phyloP scores from a whole-genome alignment of 2,888 invertebrate species.

The Lottia scabra region DNA sequence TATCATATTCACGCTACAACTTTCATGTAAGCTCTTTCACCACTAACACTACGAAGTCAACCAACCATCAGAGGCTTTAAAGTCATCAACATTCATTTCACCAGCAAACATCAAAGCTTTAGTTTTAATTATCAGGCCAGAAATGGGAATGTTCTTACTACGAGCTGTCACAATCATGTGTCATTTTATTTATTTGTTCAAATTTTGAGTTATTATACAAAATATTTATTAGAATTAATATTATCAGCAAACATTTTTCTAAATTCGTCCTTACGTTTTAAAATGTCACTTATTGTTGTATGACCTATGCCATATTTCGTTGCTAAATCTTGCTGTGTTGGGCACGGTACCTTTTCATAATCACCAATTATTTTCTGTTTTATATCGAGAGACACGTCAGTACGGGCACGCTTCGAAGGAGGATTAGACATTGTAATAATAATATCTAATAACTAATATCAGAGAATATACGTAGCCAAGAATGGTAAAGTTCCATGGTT shows the following conservation, averaged over 20 bases:
- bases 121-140: neutral
- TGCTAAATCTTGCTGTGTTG: neutral
- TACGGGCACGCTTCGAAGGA: too few species aligned
- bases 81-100: neutral
- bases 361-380: too few species aligned
- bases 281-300: neutral
- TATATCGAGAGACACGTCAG: too few species aligned
- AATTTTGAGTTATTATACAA: neutral
- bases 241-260: neutral
- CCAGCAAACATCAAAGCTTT: neutral
- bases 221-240: neutral
- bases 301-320: neutral
- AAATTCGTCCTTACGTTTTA: neutral
- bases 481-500: too few species aligned
- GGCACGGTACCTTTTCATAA: too few species aligned
- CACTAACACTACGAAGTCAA: too few species aligned
- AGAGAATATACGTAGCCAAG: too few species aligned
- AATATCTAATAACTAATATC: too few species aligned
- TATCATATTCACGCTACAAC: too few species aligned
- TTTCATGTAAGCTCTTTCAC: too few species aligned
- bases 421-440: too few species aligned
- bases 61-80: neutral
- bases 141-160: neutral
- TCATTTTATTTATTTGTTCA: neutral
- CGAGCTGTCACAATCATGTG: neutral